Conservation (phyloP, 2,888 invertebrate species). For the Chrysotoxum bicinctum region DNA sequence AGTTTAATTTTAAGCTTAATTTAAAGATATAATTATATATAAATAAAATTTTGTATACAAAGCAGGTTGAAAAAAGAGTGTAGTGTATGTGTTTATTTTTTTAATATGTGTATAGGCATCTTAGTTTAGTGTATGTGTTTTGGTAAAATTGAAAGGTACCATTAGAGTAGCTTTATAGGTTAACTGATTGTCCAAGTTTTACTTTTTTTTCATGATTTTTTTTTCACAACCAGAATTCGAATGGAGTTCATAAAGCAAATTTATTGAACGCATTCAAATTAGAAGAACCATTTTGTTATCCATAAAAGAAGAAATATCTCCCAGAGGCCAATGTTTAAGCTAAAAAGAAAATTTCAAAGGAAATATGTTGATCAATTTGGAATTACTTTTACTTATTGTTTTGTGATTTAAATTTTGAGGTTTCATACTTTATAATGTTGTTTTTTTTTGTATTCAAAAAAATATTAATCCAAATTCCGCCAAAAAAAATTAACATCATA, state of each 20-base stretch:
- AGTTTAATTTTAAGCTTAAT: not conserved
- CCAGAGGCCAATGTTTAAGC: conserved; percentile 77
- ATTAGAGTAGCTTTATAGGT: conserved; percentile 60
- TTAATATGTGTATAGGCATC: not conserved
- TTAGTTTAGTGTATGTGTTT: conserved; percentile 20
- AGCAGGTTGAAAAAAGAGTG: conserved; percentile 15
- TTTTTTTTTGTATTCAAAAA: not conserved
- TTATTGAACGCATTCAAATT: conserved; percentile 62
- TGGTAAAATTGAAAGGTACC: conserved; percentile 62
- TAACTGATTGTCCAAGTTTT: conserved; percentile 44
- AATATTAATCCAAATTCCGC: conserved; percentile 40
- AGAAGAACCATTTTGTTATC: conserved; percentile 75
- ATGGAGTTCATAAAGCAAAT: conserved; percentile 53
- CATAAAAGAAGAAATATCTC: conserved; percentile 77
- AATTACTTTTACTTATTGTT: conserved; percentile 43
- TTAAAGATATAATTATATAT: conserved; percentile 1
- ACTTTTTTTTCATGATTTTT: not conserved
- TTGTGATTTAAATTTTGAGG: conserved; percentile 36
- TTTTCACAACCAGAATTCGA: conserved; percentile 40
- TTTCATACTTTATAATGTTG: conserved; percentile 23
- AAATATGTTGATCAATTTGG: conserved; percentile 53
- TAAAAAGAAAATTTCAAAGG: conserved; percentile 76
- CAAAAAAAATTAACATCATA: conserved; percentile 16
- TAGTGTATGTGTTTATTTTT: conserved; percentile 7
- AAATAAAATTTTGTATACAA: conserved; percentile 20